phyloP scores from a whole-genome alignment of 2,797 vertebrate genomes.

The Rhinogobio ventralis region DNA sequence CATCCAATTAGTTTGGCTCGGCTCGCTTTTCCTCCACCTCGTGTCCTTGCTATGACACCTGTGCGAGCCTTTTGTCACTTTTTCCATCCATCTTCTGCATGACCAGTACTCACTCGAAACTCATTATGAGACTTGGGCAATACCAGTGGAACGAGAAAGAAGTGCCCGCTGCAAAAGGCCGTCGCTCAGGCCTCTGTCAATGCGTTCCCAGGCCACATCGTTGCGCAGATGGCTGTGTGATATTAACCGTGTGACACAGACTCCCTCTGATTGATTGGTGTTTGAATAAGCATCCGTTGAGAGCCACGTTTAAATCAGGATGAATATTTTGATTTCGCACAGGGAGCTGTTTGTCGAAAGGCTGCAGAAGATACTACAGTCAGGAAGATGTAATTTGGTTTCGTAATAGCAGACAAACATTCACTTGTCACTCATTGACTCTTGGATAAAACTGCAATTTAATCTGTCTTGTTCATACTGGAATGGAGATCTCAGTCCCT shows the following conservation, averaged over 20 bases:
- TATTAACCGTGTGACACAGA: constrained; percentile 22
- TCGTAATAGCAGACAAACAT: constrained; percentile 27
- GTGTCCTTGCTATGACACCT: constrained; percentile 63
- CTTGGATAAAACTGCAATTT: constrained; percentile 20
- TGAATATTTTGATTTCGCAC: constrained; percentile 39
- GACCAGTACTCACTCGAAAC: constrained; percentile 41
- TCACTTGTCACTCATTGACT: constrained; percentile 27
- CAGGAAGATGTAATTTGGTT: constrained; percentile 17
- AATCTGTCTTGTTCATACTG: constrained; percentile 30
- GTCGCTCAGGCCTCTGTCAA: neutral
- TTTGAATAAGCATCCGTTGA: constrained; percentile 53
- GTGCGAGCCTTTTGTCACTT: constrained; percentile 37
- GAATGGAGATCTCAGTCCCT: constrained; percentile 33
- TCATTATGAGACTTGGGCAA: constrained; percentile 46
- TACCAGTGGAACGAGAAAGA: neutral
- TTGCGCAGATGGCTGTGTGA: constrained; percentile 45
- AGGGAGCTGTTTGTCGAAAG: constrained; percentile 9
- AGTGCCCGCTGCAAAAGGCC: neutral
- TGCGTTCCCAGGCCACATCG: constrained; percentile 6
- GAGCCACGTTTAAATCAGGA: constrained; percentile 52
- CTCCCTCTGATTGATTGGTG: constrained; percentile 16
- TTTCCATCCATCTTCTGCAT: constrained; percentile 46
- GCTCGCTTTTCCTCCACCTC: constrained; percentile 47
- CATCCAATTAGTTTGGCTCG: constrained; percentile 61
- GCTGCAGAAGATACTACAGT: constrained; percentile 13